Base-by-base conservation (phyloP, 2,797 vertebrate genomes). In the Rhabdophis nuchalis region DNA sequence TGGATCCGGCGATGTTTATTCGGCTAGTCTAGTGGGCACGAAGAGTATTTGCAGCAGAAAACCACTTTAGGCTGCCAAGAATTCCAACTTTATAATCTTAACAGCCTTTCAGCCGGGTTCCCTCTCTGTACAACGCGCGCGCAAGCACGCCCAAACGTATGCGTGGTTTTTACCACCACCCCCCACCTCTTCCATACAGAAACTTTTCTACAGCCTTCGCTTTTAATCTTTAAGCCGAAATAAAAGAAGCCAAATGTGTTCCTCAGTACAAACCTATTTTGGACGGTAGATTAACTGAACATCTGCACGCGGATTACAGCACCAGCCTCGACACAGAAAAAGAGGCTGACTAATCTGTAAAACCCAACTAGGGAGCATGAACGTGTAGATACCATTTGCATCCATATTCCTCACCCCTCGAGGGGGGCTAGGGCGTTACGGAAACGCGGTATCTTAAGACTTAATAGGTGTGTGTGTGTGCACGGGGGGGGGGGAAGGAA, bases 171-270 rank as follows among this genome's bases (percentile, higher is more conserved):
- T n/a, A n/a, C n/a, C n/a, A n/a, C 5, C 11, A 12, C 1, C 29
- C 4, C 27, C 27, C 12, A 86, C 53, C 23, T 20, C 91, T 20
- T 91, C 50, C 58, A 77, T 52, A 46, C 1, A 16, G 90, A 90
- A 95, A 96, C 94, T 97, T 97, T 96, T 93, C 46, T 7, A 2
- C 27, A 52, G 61, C 57, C n/a, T 20, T 89, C 93, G 57, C 60
- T 86, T 88, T 91, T 91, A 86, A 92, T 23, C 58, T 94, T 89
- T 89, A 91, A 91, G 88, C 93, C 93, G 23, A 52, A 91, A 64
- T 13, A 36, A 3, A 93, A 50, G n/a, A 25, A 53, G 46, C 46
- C 3, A 90, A 60, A 85, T 29, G 85, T 58, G 14, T 29, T 85
- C 89, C 87, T 88, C 72, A 85, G 36, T 10, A 4, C 72, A 60